Conservation (phyloP, 2,113 vertebrate species). For the Chelonoidis abingdonii region DNA sequence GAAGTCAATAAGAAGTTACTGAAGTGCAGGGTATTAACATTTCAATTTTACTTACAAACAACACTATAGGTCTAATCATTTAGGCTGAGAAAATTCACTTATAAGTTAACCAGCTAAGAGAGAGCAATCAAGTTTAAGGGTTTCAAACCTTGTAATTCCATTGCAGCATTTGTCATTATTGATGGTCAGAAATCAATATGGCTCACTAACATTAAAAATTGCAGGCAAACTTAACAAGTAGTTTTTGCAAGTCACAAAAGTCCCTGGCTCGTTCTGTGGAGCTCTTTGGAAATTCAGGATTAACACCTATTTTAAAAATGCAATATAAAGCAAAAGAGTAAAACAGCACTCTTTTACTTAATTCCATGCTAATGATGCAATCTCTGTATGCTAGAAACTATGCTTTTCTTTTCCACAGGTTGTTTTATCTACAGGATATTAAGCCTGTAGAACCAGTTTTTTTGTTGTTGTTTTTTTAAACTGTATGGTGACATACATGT, state of each 20-base stretch:
- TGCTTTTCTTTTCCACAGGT: neutral
- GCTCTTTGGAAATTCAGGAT: neutral
- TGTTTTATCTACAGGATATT: neutral
- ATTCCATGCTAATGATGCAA: neutral
- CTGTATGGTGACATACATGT: neutral
- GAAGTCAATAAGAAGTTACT: neutral
- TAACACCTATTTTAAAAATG: neutral
- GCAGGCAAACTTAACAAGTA: fast-evolving
- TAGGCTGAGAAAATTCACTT: neutral
- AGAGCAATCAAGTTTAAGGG: neutral
- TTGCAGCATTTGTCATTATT: neutral
- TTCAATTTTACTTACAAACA: neutral
- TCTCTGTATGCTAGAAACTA: neutral
- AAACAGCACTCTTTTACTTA: neutral
- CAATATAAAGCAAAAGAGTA: neutral
- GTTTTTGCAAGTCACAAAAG: neutral
- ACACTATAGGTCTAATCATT: fast-evolving
- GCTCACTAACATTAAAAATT: neutral
- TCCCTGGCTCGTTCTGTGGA: neutral
- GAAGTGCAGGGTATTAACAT: neutral
- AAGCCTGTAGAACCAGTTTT: neutral
- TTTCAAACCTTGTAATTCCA: neutral
- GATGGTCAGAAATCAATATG: neutral
- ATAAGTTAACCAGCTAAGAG: neutral
- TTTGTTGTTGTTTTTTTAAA: neutral